These are phyloP conservation scores for Zaprionus obscuricornis DNA, from an alignment of 2,888 invertebrate genomes.

Conservation along the genomic window DNA sequence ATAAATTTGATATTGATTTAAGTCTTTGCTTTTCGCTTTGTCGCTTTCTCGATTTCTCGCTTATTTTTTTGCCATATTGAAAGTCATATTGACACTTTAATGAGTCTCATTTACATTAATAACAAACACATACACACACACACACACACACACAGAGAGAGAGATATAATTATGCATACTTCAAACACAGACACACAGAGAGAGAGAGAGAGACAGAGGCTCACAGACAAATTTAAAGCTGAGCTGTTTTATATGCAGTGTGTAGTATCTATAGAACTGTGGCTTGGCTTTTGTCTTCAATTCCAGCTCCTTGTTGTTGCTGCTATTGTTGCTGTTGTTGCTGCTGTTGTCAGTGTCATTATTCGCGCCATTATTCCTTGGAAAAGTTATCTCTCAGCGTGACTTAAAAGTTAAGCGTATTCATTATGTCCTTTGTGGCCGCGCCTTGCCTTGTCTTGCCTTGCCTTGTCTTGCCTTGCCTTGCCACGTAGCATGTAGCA, in stretches of 20 bases:
- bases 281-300: constrained; percentile 42
- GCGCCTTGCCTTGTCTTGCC: constrained; percentile 40
- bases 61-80: constrained; percentile 31
- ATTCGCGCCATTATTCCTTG: constrained; percentile 69
- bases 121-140: constrained; percentile 20
- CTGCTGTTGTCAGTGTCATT: constrained; percentile 60
- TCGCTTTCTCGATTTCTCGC: no score
- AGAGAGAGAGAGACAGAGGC: no score
- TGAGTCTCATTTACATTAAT: constrained; percentile 70
- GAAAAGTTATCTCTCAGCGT: constrained; percentile 68
- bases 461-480: constrained; percentile 14
- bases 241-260: constrained; percentile 42
- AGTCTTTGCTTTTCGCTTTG: constrained; percentile 17
- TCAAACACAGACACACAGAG: background rate
- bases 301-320: constrained; percentile 23
- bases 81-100: constrained; percentile 69
- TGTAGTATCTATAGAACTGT: constrained; percentile 31
- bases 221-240: no score
- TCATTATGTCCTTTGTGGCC: constrained; percentile 73
- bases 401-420: constrained; percentile 76
- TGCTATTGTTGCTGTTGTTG: constrained; percentile 11
- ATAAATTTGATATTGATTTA: constrained; percentile 46
- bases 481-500: no score
- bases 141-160: background rate
- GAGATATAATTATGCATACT: no score